Conservation (phyloP, 2,888 invertebrate species). For the Pammene aurita region DNA sequence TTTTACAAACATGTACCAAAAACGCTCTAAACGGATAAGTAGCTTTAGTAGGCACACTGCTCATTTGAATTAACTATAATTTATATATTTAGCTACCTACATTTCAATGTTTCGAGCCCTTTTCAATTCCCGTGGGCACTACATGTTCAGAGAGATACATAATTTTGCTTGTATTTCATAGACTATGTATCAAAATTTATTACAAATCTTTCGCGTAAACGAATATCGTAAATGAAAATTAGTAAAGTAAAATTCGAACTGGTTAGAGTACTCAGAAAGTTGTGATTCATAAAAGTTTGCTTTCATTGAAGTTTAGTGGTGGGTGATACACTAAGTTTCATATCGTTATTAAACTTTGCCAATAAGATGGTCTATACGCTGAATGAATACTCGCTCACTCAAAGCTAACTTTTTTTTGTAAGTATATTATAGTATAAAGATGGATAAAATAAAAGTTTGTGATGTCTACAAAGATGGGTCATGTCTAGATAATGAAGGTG, state of each 20-base stretch:
- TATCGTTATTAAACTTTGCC: constrained; percentile 39
- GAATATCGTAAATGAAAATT: constrained; percentile 25
- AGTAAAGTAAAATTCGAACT: constrained; percentile 23
- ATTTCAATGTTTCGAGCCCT: background rate
- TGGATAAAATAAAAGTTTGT: constrained; percentile 10
- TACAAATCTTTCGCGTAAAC: constrained; percentile 6
- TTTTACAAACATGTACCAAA: too few relatives aligned
- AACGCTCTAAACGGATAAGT: too few relatives aligned
- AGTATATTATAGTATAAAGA: background rate
- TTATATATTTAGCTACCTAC: too few relatives aligned
- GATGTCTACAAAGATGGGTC: too few relatives aligned
- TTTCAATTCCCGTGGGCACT: background rate
- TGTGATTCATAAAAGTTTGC: constrained; percentile 34
- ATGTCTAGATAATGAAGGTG: background rate
- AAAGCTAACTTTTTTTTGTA: constrained; percentile 7
- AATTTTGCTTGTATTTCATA: background rate
- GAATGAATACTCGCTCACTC: constrained; percentile 28
- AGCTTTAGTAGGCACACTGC: too few relatives aligned
- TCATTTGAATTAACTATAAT: too few relatives aligned
- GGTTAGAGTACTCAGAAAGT: constrained; percentile 27
- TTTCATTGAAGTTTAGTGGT: constrained; percentile 37
- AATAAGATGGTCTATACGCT: constrained; percentile 35
- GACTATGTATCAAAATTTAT: constrained; percentile 1
- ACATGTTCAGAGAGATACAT: background rate
- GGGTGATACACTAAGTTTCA: constrained; percentile 38